Evolutionary conservation across 1,140 invertebrate genomes (phyloP), one percentile per base, ranked within the genome.

Genomic region (Drosophila ohnishii): DNA sequence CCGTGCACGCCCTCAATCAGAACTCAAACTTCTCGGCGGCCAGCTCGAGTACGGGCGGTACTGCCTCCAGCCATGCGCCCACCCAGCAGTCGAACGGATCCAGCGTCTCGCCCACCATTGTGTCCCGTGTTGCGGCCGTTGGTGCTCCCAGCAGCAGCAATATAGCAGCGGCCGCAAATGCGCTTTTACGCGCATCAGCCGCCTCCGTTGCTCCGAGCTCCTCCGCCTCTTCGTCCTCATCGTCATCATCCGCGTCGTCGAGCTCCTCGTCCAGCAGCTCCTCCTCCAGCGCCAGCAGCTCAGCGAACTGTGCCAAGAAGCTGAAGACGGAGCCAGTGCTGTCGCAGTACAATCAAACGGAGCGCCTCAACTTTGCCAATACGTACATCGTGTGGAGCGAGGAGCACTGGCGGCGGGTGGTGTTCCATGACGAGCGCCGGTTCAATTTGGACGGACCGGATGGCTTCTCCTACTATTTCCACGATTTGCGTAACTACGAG

Each of bases 381-480:
- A 78, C 79, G 34, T 90, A 91, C 35, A 88, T 91, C n/a, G 79
- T 73, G 47, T 91, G 90, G 90, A 90, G 84, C 73, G 90, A 91
- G 55, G 90, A 91, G 62, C 86, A 91, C 40, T 91, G 90, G 90
- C 77, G 81, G 3, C 86, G 90, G 48, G 81, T 92, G 35, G 63
- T 91, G 34, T 91, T 91, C 61, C 90, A 86, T n/a, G 91, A 92
- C 45, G 91, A 92, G 60, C 87, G 90, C 6, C 91, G 90, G 58
- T 92, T 92, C 40, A 92, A 91, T 75, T 66, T 92, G 67, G 90
- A 92, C 22, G 92, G 91, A 11, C 91, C 90, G 7, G 90, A 92
- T 69, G 91, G 90, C 7, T 92, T 90, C 72, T 84, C 88, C 40
- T 90, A 90, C 42, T 92, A 92, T 62, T 92, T 84, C 55, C 91